Evolutionary conservation across 2,113 vertebrate species (phyloP).

Genomic region (Eolophus roseicapilla): DNA sequence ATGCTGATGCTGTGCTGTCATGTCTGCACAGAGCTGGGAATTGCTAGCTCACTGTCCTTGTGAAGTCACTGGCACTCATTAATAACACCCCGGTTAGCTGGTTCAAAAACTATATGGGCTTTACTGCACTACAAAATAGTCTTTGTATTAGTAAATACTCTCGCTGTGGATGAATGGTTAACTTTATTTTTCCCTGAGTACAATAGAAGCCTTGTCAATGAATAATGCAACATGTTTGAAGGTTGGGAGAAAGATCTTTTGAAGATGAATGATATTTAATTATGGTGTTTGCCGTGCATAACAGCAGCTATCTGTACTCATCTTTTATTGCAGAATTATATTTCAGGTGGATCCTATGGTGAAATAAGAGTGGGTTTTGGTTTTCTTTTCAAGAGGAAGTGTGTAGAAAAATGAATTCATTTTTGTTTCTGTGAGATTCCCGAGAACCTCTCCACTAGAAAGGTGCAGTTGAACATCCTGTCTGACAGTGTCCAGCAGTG

Average conservation of each 20-base stretch:
- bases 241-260: background rate
- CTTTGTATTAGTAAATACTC: background rate
- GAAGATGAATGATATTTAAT: constrained; percentile 15
- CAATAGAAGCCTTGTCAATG: background rate
- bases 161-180: background rate
- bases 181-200: background rate
- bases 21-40: background rate
- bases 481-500: background rate
- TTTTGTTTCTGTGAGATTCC: background rate
- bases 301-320: background rate
- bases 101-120: background rate
- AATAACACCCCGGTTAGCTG: background rate
- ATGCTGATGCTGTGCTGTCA: background rate
- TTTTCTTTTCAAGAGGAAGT: background rate
- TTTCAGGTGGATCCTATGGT: background rate
- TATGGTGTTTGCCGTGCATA: background rate
- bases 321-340: background rate
- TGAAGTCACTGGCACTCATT: background rate
- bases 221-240: background rate
- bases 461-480: fast-evolving
- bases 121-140: background rate
- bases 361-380: background rate
- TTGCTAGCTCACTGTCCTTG: background rate
- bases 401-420: background rate
- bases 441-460: background rate